Evolutionary conservation across 1,140 invertebrate genomes (phyloP).

Genomic region (Drosophila elegans): DNA sequence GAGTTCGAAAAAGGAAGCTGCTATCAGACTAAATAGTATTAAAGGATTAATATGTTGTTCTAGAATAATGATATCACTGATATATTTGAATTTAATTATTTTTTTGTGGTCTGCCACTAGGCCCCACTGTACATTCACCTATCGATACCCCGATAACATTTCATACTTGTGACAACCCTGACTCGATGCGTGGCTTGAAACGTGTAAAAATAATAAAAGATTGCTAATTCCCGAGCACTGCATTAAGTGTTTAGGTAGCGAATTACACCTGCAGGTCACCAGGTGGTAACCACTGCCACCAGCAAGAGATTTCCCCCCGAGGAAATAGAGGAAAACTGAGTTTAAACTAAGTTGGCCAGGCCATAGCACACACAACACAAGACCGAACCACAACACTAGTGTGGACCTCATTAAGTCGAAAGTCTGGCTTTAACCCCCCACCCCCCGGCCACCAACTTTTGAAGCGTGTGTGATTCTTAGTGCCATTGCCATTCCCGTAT

Average conservation of each 20-base stretch:
- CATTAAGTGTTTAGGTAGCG: slow-evolving; percentile 16
- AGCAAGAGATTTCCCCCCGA: not conserved
- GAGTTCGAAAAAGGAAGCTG: too few relatives aligned
- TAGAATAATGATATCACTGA: too few relatives aligned
- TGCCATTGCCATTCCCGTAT: slow-evolving; percentile 20
- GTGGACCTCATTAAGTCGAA: slow-evolving; percentile 16
- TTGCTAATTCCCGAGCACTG: slow-evolving; percentile 12
- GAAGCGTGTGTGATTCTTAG: slow-evolving; percentile 13
- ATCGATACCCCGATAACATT: slow-evolving; percentile 21
- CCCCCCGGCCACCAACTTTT: not conserved
- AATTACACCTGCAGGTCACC: slow-evolving; percentile 15
- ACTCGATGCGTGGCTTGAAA: slow-evolving; percentile 51
- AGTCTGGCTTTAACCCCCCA: slow-evolving; percentile 30
- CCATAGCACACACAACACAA: slow-evolving; percentile 16
- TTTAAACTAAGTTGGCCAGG: slow-evolving; percentile 21
- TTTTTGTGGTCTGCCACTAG: not conserved
- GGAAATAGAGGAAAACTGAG: not conserved
- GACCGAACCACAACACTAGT: slow-evolving; percentile 19
- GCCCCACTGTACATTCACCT: slow-evolving; percentile 1
- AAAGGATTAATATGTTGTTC: too few relatives aligned
- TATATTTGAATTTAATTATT: too few relatives aligned
- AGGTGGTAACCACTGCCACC: not conserved
- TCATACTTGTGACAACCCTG: slow-evolving; percentile 23
- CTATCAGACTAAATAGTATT: too few relatives aligned
- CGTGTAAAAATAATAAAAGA: slow-evolving; percentile 37